Evolutionary conservation across 2,888 invertebrate genomes (phyloP).

Genomic region (Drosophila incognita): DNA sequence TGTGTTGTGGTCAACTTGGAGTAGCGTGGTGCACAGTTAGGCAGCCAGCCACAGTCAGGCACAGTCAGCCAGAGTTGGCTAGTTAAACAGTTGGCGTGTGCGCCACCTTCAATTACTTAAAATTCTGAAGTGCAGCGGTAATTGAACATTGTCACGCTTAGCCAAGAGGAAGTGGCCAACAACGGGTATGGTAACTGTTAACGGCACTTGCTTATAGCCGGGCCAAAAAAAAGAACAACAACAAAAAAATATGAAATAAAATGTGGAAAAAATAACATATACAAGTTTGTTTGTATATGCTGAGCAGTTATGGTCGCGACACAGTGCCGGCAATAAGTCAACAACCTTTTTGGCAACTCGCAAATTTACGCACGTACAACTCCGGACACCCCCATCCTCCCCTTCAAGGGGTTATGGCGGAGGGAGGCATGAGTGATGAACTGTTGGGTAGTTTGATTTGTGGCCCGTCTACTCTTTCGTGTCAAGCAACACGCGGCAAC

Average conservation of each 20-base stretch:
- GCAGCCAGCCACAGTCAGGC: neutral
- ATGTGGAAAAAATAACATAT: conserved; percentile 3
- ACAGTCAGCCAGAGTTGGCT: neutral
- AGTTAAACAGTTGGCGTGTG: conserved; percentile 58
- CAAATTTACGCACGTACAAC: conserved; percentile 77
- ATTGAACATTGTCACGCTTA: conserved; percentile 77
- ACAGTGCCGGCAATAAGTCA: conserved; percentile 64
- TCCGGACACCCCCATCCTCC: conserved; percentile 29
- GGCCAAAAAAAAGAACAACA: conserved; percentile 36
- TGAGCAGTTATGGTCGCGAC: conserved; percentile 41
- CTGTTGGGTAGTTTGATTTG: conserved; percentile 45
- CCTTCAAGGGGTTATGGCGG: neutral
- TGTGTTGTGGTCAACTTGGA: neutral
- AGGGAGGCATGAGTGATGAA: neutral
- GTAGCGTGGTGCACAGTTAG: neutral
- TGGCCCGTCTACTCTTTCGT: conserved; percentile 35
- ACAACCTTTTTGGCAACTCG: conserved; percentile 75
- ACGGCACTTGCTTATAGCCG: conserved; percentile 48
- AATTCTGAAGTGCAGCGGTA: conserved; percentile 74
- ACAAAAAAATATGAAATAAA: neutral
- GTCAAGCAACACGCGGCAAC: conserved; percentile 31
- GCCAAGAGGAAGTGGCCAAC: conserved; percentile 53
- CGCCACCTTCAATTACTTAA: conserved; percentile 74
- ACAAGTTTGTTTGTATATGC: conserved; percentile 40
- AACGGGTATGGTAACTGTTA: conserved; percentile 45